phyloP scores from a whole-genome alignment of 2,888 invertebrate species.

The Boloria selene region DNA sequence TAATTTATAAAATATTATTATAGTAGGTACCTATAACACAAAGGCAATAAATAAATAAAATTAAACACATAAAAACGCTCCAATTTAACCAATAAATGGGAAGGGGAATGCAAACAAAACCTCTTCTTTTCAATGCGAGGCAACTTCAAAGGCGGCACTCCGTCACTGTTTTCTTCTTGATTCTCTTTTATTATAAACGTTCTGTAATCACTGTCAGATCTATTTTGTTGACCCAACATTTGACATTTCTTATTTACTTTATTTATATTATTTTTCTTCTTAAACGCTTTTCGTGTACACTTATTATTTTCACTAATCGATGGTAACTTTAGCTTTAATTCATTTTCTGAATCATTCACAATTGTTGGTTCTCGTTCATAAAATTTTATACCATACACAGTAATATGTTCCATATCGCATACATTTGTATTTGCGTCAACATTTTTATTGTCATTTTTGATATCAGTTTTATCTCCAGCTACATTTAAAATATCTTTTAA shows the following conservation, averaged over 20 bases:
- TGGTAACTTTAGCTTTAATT: conserved; percentile 58
- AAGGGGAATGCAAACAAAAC: conserved; percentile 46
- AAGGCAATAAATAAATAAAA: neutral
- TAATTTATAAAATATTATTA: too few relatives aligned
- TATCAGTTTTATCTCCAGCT: conserved; percentile 48
- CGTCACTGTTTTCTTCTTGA: conserved; percentile 62
- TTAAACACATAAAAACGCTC: neutral
- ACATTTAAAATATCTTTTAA: conserved; percentile 60
- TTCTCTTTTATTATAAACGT: conserved; percentile 65
- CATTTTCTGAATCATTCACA: conserved; percentile 32
- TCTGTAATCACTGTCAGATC: conserved; percentile 56
- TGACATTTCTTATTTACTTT: conserved; percentile 60
- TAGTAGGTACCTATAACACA: too few relatives aligned
- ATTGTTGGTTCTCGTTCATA: conserved; percentile 48
- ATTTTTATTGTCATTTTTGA: conserved; percentile 35
- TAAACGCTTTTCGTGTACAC: conserved; percentile 49
- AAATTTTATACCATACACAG: conserved; percentile 65
- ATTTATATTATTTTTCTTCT: conserved; percentile 58
- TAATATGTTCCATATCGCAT: conserved; percentile 71
- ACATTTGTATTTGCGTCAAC: conserved; percentile 51
- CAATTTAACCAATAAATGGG: conserved; percentile 1
- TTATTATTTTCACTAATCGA: conserved; percentile 64
- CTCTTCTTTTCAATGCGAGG: conserved; percentile 73
- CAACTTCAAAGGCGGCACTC: conserved; percentile 71
- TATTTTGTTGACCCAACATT: conserved; percentile 60